Evolutionary conservation across 2,797 vertebrate genomes (phyloP).

Genomic region (Xyrichtys novacula): DNA sequence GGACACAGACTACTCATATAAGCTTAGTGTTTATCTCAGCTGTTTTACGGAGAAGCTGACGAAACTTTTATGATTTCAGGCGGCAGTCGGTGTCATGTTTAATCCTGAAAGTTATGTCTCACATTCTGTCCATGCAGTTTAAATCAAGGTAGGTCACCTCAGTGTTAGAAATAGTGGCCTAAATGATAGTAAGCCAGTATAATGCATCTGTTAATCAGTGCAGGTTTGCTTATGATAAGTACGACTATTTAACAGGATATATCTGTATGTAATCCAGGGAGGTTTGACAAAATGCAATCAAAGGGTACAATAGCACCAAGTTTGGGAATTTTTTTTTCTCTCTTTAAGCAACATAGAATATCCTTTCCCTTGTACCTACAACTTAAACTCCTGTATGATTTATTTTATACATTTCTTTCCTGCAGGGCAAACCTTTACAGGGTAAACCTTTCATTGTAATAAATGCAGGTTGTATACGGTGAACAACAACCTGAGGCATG

Average conservation of each 20-base stretch:
- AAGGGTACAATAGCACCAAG: too few species aligned
- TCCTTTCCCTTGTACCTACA: neutral
- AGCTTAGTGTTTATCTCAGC: neutral
- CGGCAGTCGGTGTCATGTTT: neutral
- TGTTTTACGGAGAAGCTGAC: neutral
- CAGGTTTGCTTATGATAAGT: too few species aligned
- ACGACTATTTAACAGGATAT: too few species aligned
- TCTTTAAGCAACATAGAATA: too few species aligned
- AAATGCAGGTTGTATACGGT: neutral
- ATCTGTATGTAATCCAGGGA: too few species aligned
- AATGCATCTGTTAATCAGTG: neutral
- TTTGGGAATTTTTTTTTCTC: too few species aligned
- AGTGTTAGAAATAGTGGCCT: neutral
- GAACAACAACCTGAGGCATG: conserved; percentile 14
- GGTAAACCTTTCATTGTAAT: neutral
- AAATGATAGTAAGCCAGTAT: neutral
- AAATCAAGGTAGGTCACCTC: neutral
- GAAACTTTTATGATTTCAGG: neutral
- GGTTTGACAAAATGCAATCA: too few species aligned
- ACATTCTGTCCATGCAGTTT: too few species aligned
- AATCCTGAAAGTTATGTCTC: neutral
- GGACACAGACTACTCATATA: conserved; percentile 1
- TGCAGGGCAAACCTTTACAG: neutral
- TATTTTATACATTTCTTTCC: neutral
- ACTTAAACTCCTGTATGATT: too few species aligned